Percentiles rank a stretch among this genome's conserved stretches.
phyloP scores from a whole-genome alignment of 2,797 vertebrate species.

The Leucoraja ocellata region DNA sequence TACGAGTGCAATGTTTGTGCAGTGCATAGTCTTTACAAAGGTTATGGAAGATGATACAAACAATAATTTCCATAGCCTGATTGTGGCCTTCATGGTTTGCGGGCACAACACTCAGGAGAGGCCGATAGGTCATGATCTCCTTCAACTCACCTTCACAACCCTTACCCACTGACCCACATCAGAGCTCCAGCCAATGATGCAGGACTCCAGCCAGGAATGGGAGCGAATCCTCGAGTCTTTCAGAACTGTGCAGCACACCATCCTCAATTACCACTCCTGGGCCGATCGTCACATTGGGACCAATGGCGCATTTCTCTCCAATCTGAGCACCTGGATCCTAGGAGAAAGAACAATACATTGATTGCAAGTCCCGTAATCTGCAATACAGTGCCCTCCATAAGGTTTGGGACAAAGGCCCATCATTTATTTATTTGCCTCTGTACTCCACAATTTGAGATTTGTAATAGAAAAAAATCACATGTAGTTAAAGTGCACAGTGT shows the following conservation, averaged over 20 bases:
- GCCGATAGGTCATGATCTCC: neutral
- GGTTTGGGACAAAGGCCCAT: no score
- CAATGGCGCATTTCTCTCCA: conserved; percentile 84
- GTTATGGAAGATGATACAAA: neutral
- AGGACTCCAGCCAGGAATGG: conserved; percentile 93
- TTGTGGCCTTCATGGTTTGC: neutral
- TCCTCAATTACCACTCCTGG: conserved; percentile 89
- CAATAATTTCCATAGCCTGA: neutral
- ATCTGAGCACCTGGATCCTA: conserved; percentile 87
- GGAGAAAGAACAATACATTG: conserved; percentile 39
- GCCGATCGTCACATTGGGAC: conserved; percentile 88
- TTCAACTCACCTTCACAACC: neutral
- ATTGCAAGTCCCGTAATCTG: neutral
- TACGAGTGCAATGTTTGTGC: neutral
- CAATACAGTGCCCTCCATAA: no score
- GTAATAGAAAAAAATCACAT: no score
- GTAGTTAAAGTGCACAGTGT: no score
- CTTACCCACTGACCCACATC: conserved; percentile 95
- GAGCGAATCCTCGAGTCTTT: conserved; percentile 80
- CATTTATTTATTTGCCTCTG: no score
- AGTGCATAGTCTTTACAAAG: neutral
- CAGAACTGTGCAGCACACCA: conserved; percentile 84
- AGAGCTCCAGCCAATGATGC: conserved; percentile 93
- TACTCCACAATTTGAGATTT: no score
- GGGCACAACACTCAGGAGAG: neutral